Evolutionary conservation across 2,113 vertebrate genomes (phyloP).

Genomic region (Mola mola): DNA sequence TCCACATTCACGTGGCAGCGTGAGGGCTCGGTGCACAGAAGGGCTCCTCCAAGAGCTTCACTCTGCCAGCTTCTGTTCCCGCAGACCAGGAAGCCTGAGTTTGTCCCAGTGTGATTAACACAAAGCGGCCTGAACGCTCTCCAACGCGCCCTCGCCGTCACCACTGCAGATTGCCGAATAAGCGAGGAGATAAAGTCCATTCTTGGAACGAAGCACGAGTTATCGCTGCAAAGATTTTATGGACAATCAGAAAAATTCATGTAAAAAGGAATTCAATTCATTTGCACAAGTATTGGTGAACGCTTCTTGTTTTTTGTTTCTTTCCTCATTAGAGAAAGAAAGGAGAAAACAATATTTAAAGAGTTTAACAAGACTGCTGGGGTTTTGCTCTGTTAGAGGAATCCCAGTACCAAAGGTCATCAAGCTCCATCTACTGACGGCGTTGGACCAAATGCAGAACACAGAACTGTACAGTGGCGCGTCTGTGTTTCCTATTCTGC

Average conservation of each 20-base stretch:
- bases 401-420: constrained; percentile 30
- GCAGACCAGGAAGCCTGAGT: constrained; percentile 60
- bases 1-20: constrained; percentile 37
- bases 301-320: neutral
- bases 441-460: constrained; percentile 6
- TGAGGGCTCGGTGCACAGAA: constrained; percentile 51
- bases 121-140: constrained; percentile 14
- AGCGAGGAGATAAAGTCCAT: neutral
- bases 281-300: neutral
- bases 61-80: constrained; percentile 58
- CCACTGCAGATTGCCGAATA: neutral
- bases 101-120: constrained; percentile 66
- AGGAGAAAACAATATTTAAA: neutral
- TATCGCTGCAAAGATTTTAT: no score
- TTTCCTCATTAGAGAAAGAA: no score
- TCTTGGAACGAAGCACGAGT: no score
- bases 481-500: neutral
- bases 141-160: constrained; percentile 36
- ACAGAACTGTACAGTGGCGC: neutral
- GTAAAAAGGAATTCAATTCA: no score
- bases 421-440: constrained; percentile 59
- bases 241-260: no score
- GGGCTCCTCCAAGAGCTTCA: constrained; percentile 71
- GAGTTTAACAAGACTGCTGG: constrained; percentile 2
- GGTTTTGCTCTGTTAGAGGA: neutral